These are phyloP conservation scores for Gallinago media DNA, from an alignment of 2,113 vertebrate genomes.

Conservation along the genomic window DNA sequence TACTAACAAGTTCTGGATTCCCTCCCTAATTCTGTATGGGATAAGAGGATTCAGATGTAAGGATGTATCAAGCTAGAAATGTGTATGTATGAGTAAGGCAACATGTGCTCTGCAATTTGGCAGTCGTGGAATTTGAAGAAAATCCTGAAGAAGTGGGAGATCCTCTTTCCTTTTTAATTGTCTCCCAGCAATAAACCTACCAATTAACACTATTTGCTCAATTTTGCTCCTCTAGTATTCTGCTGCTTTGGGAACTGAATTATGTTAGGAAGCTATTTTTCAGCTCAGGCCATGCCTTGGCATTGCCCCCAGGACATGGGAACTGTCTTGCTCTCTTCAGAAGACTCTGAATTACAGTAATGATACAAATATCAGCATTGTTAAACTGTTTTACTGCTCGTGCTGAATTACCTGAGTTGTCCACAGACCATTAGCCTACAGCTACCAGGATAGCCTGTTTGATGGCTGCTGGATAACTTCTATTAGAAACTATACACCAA, in stretches of 20 bases:
- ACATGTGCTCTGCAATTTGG: background rate
- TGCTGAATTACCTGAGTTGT: background rate
- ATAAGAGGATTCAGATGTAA: background rate
- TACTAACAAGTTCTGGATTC: background rate
- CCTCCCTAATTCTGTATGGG: background rate
- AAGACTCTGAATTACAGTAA: background rate
- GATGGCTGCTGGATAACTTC: background rate
- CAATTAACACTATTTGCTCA: fast-evolving
- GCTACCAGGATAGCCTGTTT: background rate
- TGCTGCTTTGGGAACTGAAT: background rate
- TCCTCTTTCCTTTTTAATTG: background rate
- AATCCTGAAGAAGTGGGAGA: background rate
- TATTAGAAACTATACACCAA: background rate
- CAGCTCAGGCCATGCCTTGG: background rate
- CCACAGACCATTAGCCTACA: background rate
- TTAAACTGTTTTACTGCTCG: background rate
- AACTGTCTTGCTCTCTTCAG: background rate
- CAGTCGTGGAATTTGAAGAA: background rate
- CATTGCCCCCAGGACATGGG: background rate
- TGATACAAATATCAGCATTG: background rate
- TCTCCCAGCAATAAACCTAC: background rate
- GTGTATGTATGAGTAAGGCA: background rate
- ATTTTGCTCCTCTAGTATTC: background rate
- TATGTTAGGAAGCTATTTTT: background rate
- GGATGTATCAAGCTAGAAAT: background rate